Percentiles rank a stretch among this genome's conserved stretches.
Evolutionary conservation across 2,797 vertebrate species (phyloP).

Genomic region (Hydrolagus colliei): DNA sequence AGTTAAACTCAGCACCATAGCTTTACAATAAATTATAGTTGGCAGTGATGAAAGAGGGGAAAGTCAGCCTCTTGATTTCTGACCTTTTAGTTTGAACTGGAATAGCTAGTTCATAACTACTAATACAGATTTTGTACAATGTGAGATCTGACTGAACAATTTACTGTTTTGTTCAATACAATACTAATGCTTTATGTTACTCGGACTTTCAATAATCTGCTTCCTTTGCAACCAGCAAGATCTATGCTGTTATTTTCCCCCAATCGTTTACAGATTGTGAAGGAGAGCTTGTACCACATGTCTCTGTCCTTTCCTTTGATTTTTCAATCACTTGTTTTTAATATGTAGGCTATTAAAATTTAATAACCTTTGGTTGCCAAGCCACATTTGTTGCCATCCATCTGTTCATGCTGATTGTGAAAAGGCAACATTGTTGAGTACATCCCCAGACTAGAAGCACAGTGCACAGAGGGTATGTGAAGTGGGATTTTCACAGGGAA

Average conservation of each 20-base stretch:
- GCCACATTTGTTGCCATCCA: slow-evolving; percentile 64
- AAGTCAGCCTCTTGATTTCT: slow-evolving; percentile 37
- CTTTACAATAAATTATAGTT: not conserved
- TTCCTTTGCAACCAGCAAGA: not conserved
- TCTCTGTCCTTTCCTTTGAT: slow-evolving; percentile 46
- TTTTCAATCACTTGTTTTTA: slow-evolving; percentile 45
- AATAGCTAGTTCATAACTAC: slow-evolving; percentile 33
- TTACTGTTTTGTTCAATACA: not conserved
- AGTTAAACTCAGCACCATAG: not conserved
- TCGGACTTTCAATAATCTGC: not conserved
- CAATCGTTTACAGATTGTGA: not conserved
- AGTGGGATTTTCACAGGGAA: slow-evolving; percentile 65
- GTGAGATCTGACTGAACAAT: no score
- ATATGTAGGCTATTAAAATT: slow-evolving; percentile 55
- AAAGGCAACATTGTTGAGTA: slow-evolving; percentile 62
- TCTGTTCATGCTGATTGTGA: slow-evolving; percentile 81
- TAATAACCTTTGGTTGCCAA: slow-evolving; percentile 59
- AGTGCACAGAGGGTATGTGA: slow-evolving; percentile 68
- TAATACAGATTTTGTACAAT: slow-evolving; percentile 32
- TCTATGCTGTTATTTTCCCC: no score
- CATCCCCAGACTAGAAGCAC: slow-evolving; percentile 47
- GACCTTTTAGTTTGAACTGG: slow-evolving; percentile 29
- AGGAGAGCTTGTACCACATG: slow-evolving; percentile 46
- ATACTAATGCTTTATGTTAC: not conserved
- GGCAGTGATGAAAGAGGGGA: not conserved